A percentile compares a stretch with the other conserved stretches of the same genome.
These are phyloP conservation scores for Probaryconus sp. DNA, from an alignment of 1,140 invertebrate species.

Conservation along the genomic window DNA sequence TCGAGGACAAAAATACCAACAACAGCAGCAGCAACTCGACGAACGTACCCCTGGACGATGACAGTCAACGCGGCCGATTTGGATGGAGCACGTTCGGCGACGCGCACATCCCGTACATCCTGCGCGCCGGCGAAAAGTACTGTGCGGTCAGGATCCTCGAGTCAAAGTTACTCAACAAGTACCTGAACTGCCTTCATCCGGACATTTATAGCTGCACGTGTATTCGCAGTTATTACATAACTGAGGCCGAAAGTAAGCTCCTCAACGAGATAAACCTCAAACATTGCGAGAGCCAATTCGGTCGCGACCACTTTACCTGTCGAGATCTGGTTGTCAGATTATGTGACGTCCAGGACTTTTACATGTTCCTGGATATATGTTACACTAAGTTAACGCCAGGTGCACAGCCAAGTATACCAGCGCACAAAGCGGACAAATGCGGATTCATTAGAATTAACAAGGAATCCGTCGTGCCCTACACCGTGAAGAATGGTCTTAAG, in stretches of 20 bases:
- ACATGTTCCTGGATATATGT: slow-evolving; percentile 92
- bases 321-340: slow-evolving; percentile 94
- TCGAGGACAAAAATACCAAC: too few relatives aligned
- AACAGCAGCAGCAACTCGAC: slow-evolving; percentile 67
- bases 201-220: slow-evolving; percentile 93
- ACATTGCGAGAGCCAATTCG: slow-evolving; percentile 94
- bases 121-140: slow-evolving; percentile 89
- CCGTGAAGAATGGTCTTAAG: slow-evolving; percentile 88
- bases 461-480: slow-evolving; percentile 95
- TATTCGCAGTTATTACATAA: slow-evolving; percentile 95
- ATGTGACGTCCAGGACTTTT: slow-evolving; percentile 92
- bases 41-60: slow-evolving; percentile 82
- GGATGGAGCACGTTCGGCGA: slow-evolving; percentile 93
- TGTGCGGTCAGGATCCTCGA: slow-evolving; percentile 95
- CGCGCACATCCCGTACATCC: slow-evolving; percentile 92
- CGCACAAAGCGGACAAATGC: slow-evolving; percentile 85
- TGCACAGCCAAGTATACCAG: slow-evolving; percentile 80
- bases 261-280: slow-evolving; percentile 95
- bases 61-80: slow-evolving; percentile 90
- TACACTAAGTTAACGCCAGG: slow-evolving; percentile 86
- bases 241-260: slow-evolving; percentile 91
- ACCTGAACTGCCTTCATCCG: slow-evolving; percentile 87
- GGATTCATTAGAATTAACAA: slow-evolving; percentile 96
- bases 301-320: slow-evolving; percentile 90
- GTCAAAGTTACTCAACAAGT: slow-evolving; percentile 90